These are phyloP conservation scores for Onychostruthus taczanowskii DNA, from an alignment of 2,113 vertebrate species.

Conservation along the genomic window DNA sequence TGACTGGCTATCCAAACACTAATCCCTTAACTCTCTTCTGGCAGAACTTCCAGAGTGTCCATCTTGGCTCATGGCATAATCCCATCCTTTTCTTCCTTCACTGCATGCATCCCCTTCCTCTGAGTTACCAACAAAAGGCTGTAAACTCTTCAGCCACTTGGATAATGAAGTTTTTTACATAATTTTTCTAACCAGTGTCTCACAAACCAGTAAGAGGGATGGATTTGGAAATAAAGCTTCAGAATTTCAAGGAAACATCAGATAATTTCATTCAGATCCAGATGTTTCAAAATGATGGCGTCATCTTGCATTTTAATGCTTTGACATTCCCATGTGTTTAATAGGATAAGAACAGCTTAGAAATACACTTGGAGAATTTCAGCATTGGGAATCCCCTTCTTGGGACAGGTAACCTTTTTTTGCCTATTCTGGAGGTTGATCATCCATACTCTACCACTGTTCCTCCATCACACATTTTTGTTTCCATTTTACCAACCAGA, in stretches of 20 bases:
- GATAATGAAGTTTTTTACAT: neutral
- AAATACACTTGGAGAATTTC: neutral
- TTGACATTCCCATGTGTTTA: neutral
- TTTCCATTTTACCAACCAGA: neutral
- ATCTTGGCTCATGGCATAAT: neutral
- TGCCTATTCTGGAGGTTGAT: neutral
- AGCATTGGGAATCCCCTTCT: neutral
- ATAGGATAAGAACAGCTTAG: neutral
- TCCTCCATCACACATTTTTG: neutral
- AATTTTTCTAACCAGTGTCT: neutral
- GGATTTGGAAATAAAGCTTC: neutral
- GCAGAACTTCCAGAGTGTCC: neutral
- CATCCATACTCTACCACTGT: neutral
- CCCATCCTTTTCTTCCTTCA: neutral
- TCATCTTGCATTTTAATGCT: neutral
- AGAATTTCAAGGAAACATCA: neutral
- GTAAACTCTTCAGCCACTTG: neutral
- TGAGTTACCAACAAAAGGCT: neutral
- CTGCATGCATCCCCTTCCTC: neutral
- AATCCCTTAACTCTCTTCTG: neutral
- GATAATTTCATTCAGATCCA: neutral
- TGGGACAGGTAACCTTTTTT: neutral
- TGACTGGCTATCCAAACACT: neutral
- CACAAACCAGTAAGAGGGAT: rapidly evolving
- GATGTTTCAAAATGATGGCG: neutral